These are phyloP conservation scores for Lineus longissimus DNA, from an alignment of 1,140 invertebrate species.

Conservation along the genomic window DNA sequence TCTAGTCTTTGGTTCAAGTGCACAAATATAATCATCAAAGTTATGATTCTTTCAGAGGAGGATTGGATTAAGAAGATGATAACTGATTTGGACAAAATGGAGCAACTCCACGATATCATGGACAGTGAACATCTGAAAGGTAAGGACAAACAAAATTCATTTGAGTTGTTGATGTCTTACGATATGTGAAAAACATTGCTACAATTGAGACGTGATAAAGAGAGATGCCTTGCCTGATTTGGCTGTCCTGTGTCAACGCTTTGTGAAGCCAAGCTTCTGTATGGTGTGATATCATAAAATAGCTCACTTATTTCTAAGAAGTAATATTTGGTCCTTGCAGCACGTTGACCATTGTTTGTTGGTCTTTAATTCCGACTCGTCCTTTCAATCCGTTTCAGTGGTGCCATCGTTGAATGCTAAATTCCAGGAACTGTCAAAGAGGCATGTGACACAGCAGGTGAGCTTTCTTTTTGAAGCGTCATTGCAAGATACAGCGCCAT, in stretches of 20 bases:
- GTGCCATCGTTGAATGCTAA: conserved; percentile 25
- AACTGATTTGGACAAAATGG: conserved; percentile 25
- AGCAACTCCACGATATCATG: conserved; percentile 26
- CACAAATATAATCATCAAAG: no score
- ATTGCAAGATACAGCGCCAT: background rate
- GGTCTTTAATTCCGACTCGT: no score
- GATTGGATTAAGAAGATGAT: conserved; percentile 29
- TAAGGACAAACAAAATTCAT: conserved; percentile 3
- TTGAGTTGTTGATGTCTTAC: background rate
- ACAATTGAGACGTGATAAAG: background rate
- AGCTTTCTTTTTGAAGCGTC: background rate
- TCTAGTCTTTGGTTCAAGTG: no score
- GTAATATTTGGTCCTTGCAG: no score
- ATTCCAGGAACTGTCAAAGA: conserved; percentile 27
- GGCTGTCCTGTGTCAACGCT: background rate
- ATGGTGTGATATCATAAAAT: background rate
- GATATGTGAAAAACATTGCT: background rate
- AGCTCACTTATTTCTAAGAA: no score
- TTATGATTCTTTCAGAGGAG: conserved; percentile 29
- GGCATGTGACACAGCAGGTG: conserved; percentile 33
- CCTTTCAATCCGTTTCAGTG: conserved; percentile 19
- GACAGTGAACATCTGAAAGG: conserved; percentile 39
- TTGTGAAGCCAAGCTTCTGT: background rate
- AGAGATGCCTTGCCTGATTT: background rate
- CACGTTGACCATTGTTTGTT: no score